These are phyloP conservation scores for Serranus cabrilla DNA, from an alignment of 2,797 vertebrate genomes.

Conservation along the genomic window DNA sequence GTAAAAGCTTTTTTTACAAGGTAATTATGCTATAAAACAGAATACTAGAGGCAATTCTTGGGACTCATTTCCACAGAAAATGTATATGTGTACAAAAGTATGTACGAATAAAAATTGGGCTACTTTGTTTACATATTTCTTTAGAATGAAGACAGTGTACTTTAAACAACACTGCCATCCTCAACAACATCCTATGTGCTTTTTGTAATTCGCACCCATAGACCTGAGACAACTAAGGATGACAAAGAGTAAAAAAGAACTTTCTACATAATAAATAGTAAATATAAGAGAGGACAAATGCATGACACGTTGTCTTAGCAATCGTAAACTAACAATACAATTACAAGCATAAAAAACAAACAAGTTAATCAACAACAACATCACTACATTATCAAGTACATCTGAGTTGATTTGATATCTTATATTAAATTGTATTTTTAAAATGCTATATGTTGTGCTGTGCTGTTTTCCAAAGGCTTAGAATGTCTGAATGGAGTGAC, in stretches of 20 bases:
- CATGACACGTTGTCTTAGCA: background rate
- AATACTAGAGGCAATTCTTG: background rate
- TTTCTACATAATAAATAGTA: background rate
- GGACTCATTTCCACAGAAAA: background rate
- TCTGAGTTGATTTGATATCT: background rate
- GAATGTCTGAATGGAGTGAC: no score
- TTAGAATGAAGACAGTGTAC: background rate
- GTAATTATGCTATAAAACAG: background rate
- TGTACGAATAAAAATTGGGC: background rate
- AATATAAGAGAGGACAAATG: background rate
- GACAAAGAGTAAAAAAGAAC: background rate
- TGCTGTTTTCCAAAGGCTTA: no score
- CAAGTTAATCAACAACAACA: background rate
- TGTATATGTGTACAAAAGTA: background rate
- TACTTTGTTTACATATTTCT: background rate
- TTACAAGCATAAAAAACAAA: background rate
- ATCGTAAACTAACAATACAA: background rate
- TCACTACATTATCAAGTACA: background rate
- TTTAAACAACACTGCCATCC: constrained; percentile 1
- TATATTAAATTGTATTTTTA: no score
- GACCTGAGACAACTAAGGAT: constrained; percentile 1
- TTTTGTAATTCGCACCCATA: background rate
- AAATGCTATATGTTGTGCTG: no score
- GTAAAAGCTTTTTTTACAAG: background rate
- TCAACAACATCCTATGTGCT: background rate